A percentile compares a stretch with the other conserved stretches of the same genome.
These are phyloP conservation scores for Latrodectus elegans DNA, from an alignment of 2,888 invertebrate species.

Conservation along the genomic window DNA sequence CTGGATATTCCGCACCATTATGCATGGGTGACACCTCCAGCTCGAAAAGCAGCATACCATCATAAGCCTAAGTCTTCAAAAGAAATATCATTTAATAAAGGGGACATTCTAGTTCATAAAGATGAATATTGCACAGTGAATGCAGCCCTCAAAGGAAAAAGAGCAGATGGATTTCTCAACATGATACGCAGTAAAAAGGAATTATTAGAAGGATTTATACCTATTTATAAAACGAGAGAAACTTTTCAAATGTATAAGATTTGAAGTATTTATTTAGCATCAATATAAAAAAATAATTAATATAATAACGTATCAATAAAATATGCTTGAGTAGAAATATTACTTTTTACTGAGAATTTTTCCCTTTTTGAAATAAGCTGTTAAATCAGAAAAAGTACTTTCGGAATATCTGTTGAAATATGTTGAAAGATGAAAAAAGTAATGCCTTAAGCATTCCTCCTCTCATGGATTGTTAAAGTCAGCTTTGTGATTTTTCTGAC, in stretches of 20 bases:
- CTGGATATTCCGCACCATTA: constrained; percentile 59
- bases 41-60: constrained; percentile 42
- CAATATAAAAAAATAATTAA: too few species aligned
- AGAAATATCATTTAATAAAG: constrained; percentile 42
- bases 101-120: constrained; percentile 41
- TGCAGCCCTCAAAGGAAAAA: constrained; percentile 46
- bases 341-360: too few species aligned
- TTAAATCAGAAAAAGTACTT: too few species aligned
- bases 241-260: constrained; percentile 26
- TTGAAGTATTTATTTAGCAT: background rate
- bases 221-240: constrained; percentile 55
- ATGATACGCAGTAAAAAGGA: constrained; percentile 29
- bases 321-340: too few species aligned
- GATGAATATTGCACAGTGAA: constrained; percentile 37
- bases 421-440: too few species aligned
- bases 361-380: too few species aligned
- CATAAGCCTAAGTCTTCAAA: constrained; percentile 41
- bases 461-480: too few species aligned
- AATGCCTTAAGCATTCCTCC: too few species aligned
- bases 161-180: constrained; percentile 39
- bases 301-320: too few species aligned
- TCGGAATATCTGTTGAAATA: too few species aligned
- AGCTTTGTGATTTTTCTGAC: too few species aligned
- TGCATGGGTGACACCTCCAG: constrained; percentile 45
- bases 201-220: constrained; percentile 38